Evolutionary conservation across 2,113 vertebrate species (phyloP), one percentile per base, ranked within the genome.

Genomic region (Gavialis gangeticus): DNA sequence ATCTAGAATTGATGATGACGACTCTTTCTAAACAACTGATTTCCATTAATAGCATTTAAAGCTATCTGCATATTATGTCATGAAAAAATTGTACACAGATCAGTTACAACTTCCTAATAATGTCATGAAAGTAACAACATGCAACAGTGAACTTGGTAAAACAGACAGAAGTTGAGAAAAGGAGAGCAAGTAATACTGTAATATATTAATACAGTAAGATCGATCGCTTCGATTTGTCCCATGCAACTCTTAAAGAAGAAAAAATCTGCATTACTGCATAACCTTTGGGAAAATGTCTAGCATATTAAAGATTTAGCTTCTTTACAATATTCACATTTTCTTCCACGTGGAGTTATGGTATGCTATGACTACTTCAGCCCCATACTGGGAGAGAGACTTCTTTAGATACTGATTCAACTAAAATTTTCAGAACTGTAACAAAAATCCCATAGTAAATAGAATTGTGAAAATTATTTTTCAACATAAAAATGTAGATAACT

Each of bases 11-110:
- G 46, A 46, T 46, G 46, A 46, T 46, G 46, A 46, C 9, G 46
- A 46, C 46, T 46, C 46, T 46, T 46, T 46, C 46, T 46, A 46
- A 46, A 46, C 46, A 46, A 46, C 46, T 46, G 46, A 46, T 93
- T 92, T 82, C 91, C 67, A 30, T 66, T 19, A 81, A 92, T 28
- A 94, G 90, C 67, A 94, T 90, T 96, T 94, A 57, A 95, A 80
- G 28, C 67, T 92, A 88, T 88, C 94, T 93, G 88, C 83, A 89
- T 18, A 56, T 75, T 56, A 87, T 67, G 25, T 56, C n/a, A 69
- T 82, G 78, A 83, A 85, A 83, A 85, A 75, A 85, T 67, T 89
- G 54, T 78, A 85, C 86, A 87, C 24, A 93, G 16, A 25, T 62
- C 28, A 87, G 64, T 93, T 78, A 81, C 0, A 56, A 87, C 54